phyloP scores from a whole-genome alignment of 2,113 vertebrate genomes.

The Craseonycteris thonglongyai region DNA sequence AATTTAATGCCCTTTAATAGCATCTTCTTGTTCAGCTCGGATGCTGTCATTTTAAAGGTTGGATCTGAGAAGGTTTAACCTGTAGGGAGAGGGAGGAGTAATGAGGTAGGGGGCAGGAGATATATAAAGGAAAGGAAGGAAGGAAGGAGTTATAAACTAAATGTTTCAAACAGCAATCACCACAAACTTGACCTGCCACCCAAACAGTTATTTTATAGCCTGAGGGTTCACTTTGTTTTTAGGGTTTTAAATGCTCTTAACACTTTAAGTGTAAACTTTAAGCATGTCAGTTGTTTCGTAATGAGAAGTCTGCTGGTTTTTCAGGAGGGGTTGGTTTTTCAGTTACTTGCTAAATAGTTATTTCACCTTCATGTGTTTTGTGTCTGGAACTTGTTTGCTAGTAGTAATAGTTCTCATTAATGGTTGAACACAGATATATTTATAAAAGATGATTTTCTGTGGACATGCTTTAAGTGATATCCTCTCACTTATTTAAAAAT shows the following conservation, averaged over 20 bases:
- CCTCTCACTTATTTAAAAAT: neutral
- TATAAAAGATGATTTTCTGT: conserved; percentile 50
- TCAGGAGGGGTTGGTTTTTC: conserved; percentile 31
- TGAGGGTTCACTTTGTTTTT: conserved; percentile 67
- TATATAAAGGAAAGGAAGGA: conserved; percentile 33
- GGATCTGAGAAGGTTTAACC: conserved; percentile 82
- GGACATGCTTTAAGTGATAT: conserved; percentile 22
- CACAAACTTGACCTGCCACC: conserved; percentile 78
- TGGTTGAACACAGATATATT: neutral
- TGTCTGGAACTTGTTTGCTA: conserved; percentile 29
- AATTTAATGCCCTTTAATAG: conserved; percentile 93
- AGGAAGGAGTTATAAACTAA: conserved; percentile 72
- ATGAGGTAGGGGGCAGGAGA: conserved; percentile 33
- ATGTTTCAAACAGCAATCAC: conserved; percentile 73
- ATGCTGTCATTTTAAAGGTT: conserved; percentile 88
- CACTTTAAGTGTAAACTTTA: conserved; percentile 67
- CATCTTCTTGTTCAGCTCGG: conserved; percentile 85
- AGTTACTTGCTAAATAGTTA: conserved; percentile 14
- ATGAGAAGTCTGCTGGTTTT: conserved; percentile 35
- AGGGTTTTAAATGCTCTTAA: conserved; percentile 60
- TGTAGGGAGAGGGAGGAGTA: conserved; percentile 79
- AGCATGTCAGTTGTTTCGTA: conserved; percentile 50
- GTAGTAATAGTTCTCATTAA: neutral
- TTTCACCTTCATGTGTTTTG: conserved; percentile 35
- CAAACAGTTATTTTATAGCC: conserved; percentile 75